These are phyloP conservation scores for Pterobdella sp. DNA, from an alignment of 2,888 invertebrate genomes.

Conservation along the genomic window DNA sequence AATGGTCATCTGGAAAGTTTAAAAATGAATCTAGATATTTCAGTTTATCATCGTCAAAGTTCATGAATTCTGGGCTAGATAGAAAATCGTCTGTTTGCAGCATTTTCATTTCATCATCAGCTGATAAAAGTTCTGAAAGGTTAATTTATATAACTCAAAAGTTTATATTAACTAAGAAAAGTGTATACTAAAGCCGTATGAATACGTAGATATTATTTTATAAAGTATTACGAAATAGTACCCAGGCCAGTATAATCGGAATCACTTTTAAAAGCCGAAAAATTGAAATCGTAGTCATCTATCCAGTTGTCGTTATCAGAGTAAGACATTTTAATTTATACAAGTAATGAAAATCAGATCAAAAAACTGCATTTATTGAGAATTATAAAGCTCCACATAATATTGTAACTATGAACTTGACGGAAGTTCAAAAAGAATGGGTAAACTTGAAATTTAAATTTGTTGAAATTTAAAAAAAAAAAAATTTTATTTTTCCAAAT, in stretches of 20 bases:
- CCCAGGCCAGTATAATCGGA: background rate
- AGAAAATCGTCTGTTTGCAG: background rate
- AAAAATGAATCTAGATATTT: slow-evolving; percentile 4
- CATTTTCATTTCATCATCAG: slow-evolving; percentile 7
- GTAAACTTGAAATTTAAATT: background rate
- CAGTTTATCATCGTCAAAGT: background rate
- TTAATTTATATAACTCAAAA: background rate
- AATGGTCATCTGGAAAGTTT: background rate
- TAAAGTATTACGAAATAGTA: background rate
- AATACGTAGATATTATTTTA: background rate
- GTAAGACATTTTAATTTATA: background rate
- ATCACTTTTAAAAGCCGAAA: background rate
- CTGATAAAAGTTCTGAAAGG: background rate
- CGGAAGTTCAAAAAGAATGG: background rate
- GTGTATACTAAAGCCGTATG: background rate
- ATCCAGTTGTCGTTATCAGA: slow-evolving; percentile 7
- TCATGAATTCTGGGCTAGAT: background rate
- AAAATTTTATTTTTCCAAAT: no score
- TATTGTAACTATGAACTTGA: background rate
- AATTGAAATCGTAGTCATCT: background rate
- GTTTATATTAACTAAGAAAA: background rate
- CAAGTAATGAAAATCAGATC: background rate
- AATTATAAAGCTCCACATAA: background rate
- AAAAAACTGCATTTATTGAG: background rate
- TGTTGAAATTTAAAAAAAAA: no score